phyloP scores from a whole-genome alignment of 2,113 vertebrate genomes.

The Microtus montanus region DNA sequence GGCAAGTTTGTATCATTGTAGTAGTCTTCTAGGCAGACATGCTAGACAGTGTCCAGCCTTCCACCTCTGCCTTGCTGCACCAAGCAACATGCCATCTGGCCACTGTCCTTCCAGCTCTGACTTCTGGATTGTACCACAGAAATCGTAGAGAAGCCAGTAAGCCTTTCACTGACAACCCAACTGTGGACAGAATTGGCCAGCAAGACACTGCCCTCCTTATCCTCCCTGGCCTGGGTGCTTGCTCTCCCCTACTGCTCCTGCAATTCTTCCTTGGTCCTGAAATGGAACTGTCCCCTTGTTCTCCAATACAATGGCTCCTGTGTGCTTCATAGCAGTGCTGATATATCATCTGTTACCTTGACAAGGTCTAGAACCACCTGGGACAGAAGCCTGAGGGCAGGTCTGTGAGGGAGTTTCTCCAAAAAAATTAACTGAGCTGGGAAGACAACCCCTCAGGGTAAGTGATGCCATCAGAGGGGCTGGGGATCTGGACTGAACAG shows the following conservation, averaged over 20 bases:
- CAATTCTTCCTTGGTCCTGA: neutral
- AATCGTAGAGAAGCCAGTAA: neutral
- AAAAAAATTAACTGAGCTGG: neutral
- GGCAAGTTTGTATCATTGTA: neutral
- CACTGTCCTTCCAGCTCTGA: neutral
- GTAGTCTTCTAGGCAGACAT: neutral
- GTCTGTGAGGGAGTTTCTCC: no score
- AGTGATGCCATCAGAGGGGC: neutral
- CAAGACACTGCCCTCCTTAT: neutral
- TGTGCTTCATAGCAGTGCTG: neutral
- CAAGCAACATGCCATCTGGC: neutral
- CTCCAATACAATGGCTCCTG: neutral
- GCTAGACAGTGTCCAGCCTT: neutral
- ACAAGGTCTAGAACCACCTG: neutral
- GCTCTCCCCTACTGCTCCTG: no score
- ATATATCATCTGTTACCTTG: no score
- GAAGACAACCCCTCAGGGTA: neutral
- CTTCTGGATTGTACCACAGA: neutral
- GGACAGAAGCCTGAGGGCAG: no score
- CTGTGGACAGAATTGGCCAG: neutral
- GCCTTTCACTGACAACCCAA: neutral
- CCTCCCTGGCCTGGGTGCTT: neutral
- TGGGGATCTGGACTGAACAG: neutral
- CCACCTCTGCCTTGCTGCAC: neutral
- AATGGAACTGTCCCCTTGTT: neutral